Conservation (phyloP, 2,113 vertebrate genomes). For the Eretmochelys imbricata region DNA sequence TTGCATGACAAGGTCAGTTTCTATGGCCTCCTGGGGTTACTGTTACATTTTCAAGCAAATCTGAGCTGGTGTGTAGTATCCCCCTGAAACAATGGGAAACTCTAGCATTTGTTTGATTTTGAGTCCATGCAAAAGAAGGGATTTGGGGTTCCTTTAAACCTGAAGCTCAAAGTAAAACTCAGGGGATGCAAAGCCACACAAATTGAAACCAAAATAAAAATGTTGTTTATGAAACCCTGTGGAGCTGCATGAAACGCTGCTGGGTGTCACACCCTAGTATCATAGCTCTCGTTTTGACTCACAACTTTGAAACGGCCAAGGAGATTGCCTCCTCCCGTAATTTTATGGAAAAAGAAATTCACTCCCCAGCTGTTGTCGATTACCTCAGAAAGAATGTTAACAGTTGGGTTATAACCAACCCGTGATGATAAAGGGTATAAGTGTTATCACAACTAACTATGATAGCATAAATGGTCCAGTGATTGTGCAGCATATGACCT, state of each 20-base stretch:
- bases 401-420: constrained; percentile 22
- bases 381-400: constrained; percentile 42
- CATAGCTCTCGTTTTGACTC: neutral
- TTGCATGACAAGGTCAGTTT: neutral
- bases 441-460: neutral
- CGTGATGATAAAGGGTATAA: constrained; percentile 5
- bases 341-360: neutral
- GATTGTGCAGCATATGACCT: constrained; percentile 41
- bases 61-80: neutral
- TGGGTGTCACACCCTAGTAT: neutral
- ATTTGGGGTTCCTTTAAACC: neutral
- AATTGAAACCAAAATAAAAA: neutral
- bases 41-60: neutral
- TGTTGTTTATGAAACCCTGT: neutral
- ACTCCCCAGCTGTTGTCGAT: constrained; percentile 35
- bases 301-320: neutral
- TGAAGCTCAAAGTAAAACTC: accelerated
- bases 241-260: neutral
- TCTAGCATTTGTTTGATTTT: neutral
- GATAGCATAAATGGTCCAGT: neutral
- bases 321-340: neutral
- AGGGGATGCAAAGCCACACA: neutral
- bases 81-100: neutral
- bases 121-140: neutral
- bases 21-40: neutral